Base-by-base conservation (phyloP, 2,797 vertebrate genomes). In the Sphaeramia orbicularis region DNA sequence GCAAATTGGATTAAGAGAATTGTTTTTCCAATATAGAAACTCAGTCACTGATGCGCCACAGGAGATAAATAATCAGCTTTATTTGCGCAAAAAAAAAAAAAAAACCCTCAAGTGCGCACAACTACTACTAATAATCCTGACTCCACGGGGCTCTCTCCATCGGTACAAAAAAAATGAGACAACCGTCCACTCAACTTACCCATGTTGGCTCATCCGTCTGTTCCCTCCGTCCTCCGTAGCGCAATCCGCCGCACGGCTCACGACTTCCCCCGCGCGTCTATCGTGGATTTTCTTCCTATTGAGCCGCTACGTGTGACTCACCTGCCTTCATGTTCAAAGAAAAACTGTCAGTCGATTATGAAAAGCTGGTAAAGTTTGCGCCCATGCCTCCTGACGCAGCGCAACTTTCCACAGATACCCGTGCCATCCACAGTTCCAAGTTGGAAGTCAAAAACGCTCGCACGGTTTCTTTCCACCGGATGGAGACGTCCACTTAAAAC, bases 131-230 rank as follows among this genome's bases (percentile, higher is more conserved):
- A 21, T 47, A 27, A 45, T 40, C 24, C 53, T 18, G 42, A 44
- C 51, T 49, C 42, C 11, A 0, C n/a, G 5, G 30, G 13, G 21
- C 56, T 61, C 64, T 8, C 21, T 1, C 49, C 55, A 56, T 64
- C 11, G 44, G 55, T 58, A 57, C 2, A 42, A 44, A 58, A 66
- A n/a, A n/a, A n/a, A n/a, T 7, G 32, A 54, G 27, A 30, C 54
- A 37, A 16, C 40, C 63, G 19, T 50, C 7, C 56, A 16, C 44
- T 64, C 8, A n/a, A 82, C 89, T 89, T 74, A 93, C 91, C 91
- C 91, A 93, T 93, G 87, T 62, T 91, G 82, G 74, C 81, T 90
- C 89, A 90, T 91, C 90, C 53, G 89, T 76, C 59, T 87, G 53
- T 65, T 78, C 48, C 57, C 74, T 44, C 66, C 42, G 72, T 80